These are phyloP conservation scores for Luperina testacea DNA, from an alignment of 2,888 invertebrate genomes.

Conservation along the genomic window DNA sequence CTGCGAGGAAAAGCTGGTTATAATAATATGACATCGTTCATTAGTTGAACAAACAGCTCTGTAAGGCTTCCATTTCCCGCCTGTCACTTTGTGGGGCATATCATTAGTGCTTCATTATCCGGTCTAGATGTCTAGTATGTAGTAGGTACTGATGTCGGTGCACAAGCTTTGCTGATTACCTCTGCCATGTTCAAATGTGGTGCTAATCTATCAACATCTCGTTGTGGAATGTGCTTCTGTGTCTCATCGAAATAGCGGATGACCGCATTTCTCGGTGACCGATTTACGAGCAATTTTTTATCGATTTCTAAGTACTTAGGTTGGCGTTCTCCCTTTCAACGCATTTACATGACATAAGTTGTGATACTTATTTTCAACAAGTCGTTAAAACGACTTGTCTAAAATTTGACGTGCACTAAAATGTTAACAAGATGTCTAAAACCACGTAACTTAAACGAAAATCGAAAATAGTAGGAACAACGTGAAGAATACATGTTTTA, in stretches of 20 bases:
- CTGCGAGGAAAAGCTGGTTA: background rate
- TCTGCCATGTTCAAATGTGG: background rate
- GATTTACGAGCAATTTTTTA: background rate
- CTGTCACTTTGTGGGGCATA: conserved; percentile 5
- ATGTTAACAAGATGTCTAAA: no score
- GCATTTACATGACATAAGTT: no score
- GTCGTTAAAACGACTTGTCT: no score
- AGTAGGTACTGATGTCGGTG: background rate
- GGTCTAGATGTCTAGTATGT: background rate
- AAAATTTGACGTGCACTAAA: no score
- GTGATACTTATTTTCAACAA: no score
- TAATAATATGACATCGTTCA: background rate
- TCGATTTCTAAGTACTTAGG: no score
- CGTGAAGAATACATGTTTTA: no score
- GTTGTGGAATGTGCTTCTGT: background rate
- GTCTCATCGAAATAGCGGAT: background rate
- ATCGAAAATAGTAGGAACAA: no score
- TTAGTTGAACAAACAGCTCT: background rate
- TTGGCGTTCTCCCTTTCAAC: no score
- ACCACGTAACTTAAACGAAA: no score
- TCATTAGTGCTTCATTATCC: conserved; percentile 17
- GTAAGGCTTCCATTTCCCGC: background rate
- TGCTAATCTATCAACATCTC: conserved; percentile 5
- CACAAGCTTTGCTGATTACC: background rate
- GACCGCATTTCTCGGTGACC: no score